Conservation (phyloP, 2,797 vertebrate genomes). For the Nannoperca obscura region DNA sequence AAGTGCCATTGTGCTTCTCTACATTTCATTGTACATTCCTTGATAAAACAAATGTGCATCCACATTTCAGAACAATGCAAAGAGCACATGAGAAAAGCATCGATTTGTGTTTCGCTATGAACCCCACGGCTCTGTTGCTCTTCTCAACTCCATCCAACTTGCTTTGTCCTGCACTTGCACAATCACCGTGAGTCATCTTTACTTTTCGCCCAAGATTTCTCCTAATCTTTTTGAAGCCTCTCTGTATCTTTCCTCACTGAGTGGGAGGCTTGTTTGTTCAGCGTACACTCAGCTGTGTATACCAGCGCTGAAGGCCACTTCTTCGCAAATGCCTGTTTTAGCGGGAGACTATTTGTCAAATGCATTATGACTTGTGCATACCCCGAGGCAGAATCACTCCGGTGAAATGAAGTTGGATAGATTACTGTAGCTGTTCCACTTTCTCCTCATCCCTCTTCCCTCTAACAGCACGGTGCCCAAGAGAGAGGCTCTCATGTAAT, state of each 20-base stretch:
- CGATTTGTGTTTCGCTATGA: constrained; percentile 68
- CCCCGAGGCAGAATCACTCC: constrained; percentile 83
- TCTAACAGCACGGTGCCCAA: constrained; percentile 68
- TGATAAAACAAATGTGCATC: constrained; percentile 48
- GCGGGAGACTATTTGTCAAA: constrained; percentile 88
- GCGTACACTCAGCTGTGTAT: constrained; percentile 84
- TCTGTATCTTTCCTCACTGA: constrained; percentile 78
- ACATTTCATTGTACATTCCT: constrained; percentile 31
- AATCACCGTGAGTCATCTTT: constrained; percentile 84
- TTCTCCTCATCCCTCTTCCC: constrained; percentile 73
- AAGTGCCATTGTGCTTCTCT: constrained; percentile 16
- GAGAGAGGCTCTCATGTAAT: constrained; percentile 76
- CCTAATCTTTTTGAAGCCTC: constrained; percentile 83
- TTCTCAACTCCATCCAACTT: constrained; percentile 74
- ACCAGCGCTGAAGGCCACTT: constrained; percentile 87
- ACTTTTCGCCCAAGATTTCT: constrained; percentile 82
- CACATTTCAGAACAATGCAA: constrained; percentile 62
- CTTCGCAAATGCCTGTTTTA: constrained; percentile 87
- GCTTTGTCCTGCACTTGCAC: constrained; percentile 78
- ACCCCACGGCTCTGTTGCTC: constrained; percentile 73
- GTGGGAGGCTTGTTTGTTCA: constrained; percentile 88
- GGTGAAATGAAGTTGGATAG: constrained; percentile 86
- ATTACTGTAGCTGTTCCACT: constrained; percentile 84
- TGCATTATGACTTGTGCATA: constrained; percentile 88
- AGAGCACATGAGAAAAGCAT: constrained; percentile 62